Evolutionary conservation across 1,140 invertebrate genomes (phyloP).

Genomic region (Lepidurus arcticus): DNA sequence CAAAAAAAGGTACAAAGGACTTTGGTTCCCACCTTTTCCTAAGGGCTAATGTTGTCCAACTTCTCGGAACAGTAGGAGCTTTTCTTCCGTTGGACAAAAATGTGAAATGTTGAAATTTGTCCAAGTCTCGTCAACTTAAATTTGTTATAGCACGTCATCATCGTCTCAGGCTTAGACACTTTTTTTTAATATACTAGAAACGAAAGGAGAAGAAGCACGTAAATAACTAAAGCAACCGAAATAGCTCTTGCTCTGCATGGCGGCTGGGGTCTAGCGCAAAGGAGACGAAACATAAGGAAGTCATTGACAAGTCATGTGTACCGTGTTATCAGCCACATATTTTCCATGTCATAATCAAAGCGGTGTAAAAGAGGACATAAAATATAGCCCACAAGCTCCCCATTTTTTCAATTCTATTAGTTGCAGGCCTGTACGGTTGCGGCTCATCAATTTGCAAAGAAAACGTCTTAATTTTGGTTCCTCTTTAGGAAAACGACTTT

Average conservation of each 20-base stretch:
- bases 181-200: neutral
- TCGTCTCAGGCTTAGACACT: neutral
- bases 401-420: neutral
- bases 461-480: conserved; percentile 19
- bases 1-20: neutral
- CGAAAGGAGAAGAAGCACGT: neutral
- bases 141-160: neutral
- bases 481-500: conserved; percentile 3
- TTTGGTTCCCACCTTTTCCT: neutral
- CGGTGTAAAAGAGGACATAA: conserved; percentile 15
- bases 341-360: conserved; percentile 11
- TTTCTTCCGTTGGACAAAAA: no score
- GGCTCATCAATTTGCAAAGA: conserved; percentile 10
- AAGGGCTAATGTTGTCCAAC: neutral
- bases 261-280: neutral
- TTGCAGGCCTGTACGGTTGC: neutral
- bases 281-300: neutral
- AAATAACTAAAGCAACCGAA: neutral
- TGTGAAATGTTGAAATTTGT: no score
- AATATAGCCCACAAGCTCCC: neutral
- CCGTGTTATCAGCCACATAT: conserved; percentile 19
- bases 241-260: neutral
- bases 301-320: conserved; percentile 2
- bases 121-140: neutral
- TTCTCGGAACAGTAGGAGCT: no score